These are phyloP conservation scores for Saccostrea cuccullata DNA, from an alignment of 1,140 invertebrate genomes.

Conservation along the genomic window DNA sequence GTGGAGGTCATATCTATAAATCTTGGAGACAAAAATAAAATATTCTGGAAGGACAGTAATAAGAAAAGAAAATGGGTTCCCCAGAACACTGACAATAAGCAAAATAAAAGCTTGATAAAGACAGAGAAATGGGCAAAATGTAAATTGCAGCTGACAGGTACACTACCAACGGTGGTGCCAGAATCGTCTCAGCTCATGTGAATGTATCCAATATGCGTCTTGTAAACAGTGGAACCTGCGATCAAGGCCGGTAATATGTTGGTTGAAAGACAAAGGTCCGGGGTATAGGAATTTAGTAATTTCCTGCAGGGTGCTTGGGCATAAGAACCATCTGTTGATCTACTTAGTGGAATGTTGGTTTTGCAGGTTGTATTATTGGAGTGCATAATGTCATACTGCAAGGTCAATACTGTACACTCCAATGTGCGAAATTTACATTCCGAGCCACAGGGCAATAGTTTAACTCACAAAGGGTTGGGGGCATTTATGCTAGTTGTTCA, in stretches of 20 bases:
- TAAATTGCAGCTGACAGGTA: conserved; percentile 19
- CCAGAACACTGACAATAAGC: background rate
- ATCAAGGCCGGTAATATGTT: conserved; percentile 30
- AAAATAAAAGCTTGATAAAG: conserved; percentile 24
- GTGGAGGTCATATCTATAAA: conserved; percentile 2
- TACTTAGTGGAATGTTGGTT: background rate
- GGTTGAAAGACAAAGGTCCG: conserved; percentile 15
- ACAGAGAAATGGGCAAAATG: background rate
- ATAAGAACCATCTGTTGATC: conserved; percentile 25
- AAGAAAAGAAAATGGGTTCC: background rate
- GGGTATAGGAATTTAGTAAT: background rate
- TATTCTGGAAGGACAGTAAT: background rate
- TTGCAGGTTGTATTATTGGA: background rate
- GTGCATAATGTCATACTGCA: background rate
- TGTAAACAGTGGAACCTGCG: background rate
- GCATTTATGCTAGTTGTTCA: too few relatives aligned
- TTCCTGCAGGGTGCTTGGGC: conserved; percentile 13
- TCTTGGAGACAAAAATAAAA: background rate
- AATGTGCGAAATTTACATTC: too few relatives aligned
- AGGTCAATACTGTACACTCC: too few relatives aligned
- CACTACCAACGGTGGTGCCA: background rate
- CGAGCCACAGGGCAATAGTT: too few relatives aligned
- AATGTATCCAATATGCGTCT: background rate
- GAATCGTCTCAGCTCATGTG: background rate
- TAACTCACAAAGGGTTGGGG: too few relatives aligned